phyloP scores from a whole-genome alignment of 2,888 invertebrate species.

The Bombylius discolor region DNA sequence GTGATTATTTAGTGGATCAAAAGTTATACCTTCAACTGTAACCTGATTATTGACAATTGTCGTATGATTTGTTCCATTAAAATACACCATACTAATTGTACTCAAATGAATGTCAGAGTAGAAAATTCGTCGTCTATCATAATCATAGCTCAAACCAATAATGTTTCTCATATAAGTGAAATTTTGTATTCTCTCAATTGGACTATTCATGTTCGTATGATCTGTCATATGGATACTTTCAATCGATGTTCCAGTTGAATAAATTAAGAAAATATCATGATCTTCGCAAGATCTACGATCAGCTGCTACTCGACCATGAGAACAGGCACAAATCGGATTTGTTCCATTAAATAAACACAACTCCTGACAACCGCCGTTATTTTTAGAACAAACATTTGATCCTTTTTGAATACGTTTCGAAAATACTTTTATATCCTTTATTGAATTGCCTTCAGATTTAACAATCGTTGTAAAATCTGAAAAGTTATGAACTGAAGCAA shows the following conservation, averaged over 20 bases:
- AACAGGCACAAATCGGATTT: slow-evolving; percentile 61
- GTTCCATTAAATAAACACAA: slow-evolving; percentile 64
- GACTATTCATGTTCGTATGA: slow-evolving; percentile 60
- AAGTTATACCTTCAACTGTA: slow-evolving; percentile 77
- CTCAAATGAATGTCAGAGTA: slow-evolving; percentile 84
- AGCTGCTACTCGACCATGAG: slow-evolving; percentile 59
- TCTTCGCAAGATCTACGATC: slow-evolving; percentile 58
- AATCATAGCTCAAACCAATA: slow-evolving; percentile 73
- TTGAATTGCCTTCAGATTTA: slow-evolving; percentile 47
- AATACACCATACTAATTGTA: slow-evolving; percentile 66
- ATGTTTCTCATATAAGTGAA: slow-evolving; percentile 67
- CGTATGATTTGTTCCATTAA: slow-evolving; percentile 62
- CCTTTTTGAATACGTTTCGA: slow-evolving; percentile 43
- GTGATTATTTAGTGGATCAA: slow-evolving; percentile 51
- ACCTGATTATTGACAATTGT: slow-evolving; percentile 62
- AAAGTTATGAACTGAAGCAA: slow-evolving; percentile 47
- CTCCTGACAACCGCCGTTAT: slow-evolving; percentile 64
- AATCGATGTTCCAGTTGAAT: slow-evolving; percentile 65
- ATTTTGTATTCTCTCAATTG: slow-evolving; percentile 59
- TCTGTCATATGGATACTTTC: slow-evolving; percentile 68
- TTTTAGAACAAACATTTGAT: slow-evolving; percentile 48
- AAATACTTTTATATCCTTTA: slow-evolving; percentile 56
- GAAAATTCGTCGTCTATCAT: slow-evolving; percentile 52
- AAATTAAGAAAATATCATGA: slow-evolving; percentile 70
- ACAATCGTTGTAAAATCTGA: slow-evolving; percentile 43